Conservation (phyloP, 2,797 vertebrate genomes). For the Sebastes elongatus region DNA sequence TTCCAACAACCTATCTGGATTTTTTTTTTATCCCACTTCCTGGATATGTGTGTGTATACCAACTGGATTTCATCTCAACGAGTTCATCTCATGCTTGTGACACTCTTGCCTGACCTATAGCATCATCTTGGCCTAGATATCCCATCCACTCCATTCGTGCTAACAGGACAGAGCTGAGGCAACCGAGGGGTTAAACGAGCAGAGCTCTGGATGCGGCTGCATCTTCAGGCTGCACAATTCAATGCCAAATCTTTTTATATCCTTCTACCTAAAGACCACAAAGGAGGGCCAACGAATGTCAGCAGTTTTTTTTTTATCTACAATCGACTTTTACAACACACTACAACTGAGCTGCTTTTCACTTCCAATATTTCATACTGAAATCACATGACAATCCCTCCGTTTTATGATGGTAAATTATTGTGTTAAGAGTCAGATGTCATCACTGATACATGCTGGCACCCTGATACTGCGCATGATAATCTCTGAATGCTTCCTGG, state of each 20-base stretch:
- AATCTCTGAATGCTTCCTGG: slow-evolving; percentile 53
- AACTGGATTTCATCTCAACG: slow-evolving; percentile 5
- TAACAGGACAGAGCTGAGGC: slow-evolving; percentile 3
- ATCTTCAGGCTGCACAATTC: slow-evolving; percentile 14
- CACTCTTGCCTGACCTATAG: slow-evolving; percentile 20
- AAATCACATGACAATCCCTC: neutral
- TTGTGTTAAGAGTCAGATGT: slow-evolving; percentile 3
- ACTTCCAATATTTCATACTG: neutral
- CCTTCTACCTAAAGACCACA: neutral
- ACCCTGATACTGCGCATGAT: slow-evolving; percentile 21
- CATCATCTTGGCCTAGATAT: slow-evolving; percentile 20
- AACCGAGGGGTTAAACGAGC: slow-evolving; percentile 35
- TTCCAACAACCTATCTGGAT: neutral
- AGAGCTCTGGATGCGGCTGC: neutral
- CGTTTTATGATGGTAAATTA: neutral
- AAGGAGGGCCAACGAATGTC: neutral
- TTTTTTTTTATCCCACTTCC: neutral
- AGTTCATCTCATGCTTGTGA: slow-evolving; percentile 16
- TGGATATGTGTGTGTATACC: neutral
- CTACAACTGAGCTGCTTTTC: neutral
- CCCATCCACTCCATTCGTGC: neutral
- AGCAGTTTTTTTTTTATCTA: neutral
- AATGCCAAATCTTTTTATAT: slow-evolving; percentile 1
- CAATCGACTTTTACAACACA: neutral
- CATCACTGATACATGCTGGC: slow-evolving; percentile 17